These are phyloP conservation scores for Diplodus puntazzo DNA, from an alignment of 2,797 vertebrate species.

Conservation along the genomic window DNA sequence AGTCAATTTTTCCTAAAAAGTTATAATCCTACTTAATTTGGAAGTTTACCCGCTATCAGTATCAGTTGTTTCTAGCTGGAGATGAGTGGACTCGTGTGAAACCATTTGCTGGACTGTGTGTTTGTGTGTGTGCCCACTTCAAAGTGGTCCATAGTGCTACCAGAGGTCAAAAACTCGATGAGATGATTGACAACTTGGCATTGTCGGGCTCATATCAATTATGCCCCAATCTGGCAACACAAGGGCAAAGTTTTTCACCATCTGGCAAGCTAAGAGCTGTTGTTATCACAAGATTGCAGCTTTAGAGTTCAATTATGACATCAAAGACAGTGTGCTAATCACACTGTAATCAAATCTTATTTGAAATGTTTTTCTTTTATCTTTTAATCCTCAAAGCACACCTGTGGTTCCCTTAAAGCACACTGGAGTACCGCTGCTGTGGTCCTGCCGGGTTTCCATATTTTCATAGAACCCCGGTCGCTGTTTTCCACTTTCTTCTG, in stretches of 20 bases:
- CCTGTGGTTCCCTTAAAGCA: not conserved
- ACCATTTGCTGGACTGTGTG: not conserved
- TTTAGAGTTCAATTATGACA: not conserved
- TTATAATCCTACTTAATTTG: not conserved
- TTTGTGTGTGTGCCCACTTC: not conserved
- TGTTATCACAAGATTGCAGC: conserved; percentile 4
- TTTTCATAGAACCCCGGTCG: not conserved
- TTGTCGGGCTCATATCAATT: not conserved
- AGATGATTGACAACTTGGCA: not conserved
- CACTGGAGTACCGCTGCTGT: not conserved
- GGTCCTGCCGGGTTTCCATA: not conserved
- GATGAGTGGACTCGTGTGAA: not conserved
- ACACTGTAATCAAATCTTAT: too few species aligned
- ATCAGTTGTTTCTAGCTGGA: not conserved
- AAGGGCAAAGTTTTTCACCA: not conserved
- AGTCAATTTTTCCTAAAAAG: not conserved
- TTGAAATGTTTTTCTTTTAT: not conserved
- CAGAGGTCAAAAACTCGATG: not conserved
- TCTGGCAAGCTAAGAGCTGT: not conserved
- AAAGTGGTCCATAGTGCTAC: not conserved
- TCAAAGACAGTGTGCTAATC: not conserved
- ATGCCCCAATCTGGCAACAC: not conserved
- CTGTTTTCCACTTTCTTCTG: conserved; percentile 2
- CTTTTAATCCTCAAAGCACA: conserved; percentile 3
- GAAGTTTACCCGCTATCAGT: not conserved